Evolutionary conservation across 35 echinoderm and acorn worm species (phyloP), one percentile per base, ranked within the genome.

Genomic region (Lytechinus variegatus): DNA sequence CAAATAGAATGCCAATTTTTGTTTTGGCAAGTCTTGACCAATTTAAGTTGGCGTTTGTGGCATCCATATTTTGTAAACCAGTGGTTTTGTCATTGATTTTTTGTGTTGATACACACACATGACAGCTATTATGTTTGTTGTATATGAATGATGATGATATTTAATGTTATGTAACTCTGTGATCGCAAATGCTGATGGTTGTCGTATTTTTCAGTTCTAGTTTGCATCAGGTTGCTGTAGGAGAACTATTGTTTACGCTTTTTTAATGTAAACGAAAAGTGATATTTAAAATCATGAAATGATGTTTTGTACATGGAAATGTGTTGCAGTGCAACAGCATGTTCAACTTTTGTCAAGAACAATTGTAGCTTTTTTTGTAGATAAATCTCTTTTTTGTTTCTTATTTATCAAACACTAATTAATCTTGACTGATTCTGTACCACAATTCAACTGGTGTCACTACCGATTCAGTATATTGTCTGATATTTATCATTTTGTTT

Each of bases 281-380:
- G 14, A 79, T 79, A 79, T 79, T 79, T 79, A 24, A 79, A 79
- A 79, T 79, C 19, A 79, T 79, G 66, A 79, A 24, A 79, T 79
- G 66, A 79, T 79, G 66, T 79, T 79, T 79, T 79, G 66, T 79
- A 79, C 66, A 79, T 79, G 66, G 7, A 79, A 79, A 79, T 79
- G 66, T 79, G 66, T 79, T 79, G 66, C 66, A 79, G 66, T 79
- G 66, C 66, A 79, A 79, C 66, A 79, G 66, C 66, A 79, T 79
- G 61, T 71, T 21, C 19, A 71, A 71, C 66, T 79, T 79, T 79
- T 79, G 66, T 79, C 66, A 79, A 79, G 66, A 79, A 79, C 66
- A 79, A 79, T 79, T 24, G 66, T 19, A 24, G 66, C 14, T 79
- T 79, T 79, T n/a, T 79, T 58, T 8, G 3, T 79, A 79, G 19